Evolutionary conservation across 2,888 invertebrate species (phyloP), one percentile per base, ranked within the genome.

Genomic region (Colostygia pectinataria): DNA sequence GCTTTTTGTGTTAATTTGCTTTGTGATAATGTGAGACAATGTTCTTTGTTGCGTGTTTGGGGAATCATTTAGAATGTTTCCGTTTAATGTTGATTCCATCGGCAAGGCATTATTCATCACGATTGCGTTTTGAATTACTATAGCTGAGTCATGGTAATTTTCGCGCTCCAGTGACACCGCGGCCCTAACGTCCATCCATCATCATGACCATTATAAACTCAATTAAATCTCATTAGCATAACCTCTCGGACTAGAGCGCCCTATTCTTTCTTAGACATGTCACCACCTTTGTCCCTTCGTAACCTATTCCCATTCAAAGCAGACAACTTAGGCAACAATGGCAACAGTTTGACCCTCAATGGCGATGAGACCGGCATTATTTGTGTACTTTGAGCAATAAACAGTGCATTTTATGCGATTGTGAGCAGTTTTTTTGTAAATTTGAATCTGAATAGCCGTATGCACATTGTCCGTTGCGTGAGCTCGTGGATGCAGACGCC

Each of bases 301-400:
- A 84, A 86, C 83, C 82, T 83, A 82, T 76, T 82, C 83, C 81
- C 64, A 71, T 84, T 80, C 66, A 80, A 71, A 72, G 66, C 62
- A 73, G 77, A 83, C 87, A 86, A 86, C 85, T 87, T 87, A 87
- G 74, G 67, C 63, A 71, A 90, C 90, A 90, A 90, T 80, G 66
- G 73, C 55, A 66, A 74, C 77, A 78, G 79, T 87, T 88, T 86
- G 86, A 87, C 88, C 90, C 85, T 84, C 84, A 83, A 83, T 72
- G 73, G 74, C 67, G 70, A 79, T 74, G 75, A 76, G 81, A 80
- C 77, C 74, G 74, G 76, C 75, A 74, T 74, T 89, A 87, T 90
- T 90, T 90, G 89, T 88, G 88, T 90, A 86, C 85, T 88, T 90
- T 89, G 74, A 83, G 89, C 82, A 89, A 90, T 90, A 90, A 90